A percentile compares a stretch with the other conserved stretches of the same genome.
These are phyloP conservation scores for Rapana venosa DNA, from an alignment of 2,888 invertebrate species.

Conservation along the genomic window DNA sequence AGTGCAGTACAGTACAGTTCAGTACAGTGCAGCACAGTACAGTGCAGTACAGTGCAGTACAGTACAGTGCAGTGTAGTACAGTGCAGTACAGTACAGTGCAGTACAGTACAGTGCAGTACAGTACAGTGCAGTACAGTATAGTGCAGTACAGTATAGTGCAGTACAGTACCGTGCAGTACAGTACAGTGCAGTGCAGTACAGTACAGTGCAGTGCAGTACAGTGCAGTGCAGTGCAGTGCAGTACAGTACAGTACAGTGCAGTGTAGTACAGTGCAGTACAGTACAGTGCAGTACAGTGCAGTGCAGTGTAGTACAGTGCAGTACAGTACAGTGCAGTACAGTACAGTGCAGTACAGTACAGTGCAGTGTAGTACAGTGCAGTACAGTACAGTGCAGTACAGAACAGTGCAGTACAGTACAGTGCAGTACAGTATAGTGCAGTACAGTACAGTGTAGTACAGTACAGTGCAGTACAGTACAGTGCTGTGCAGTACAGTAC, in stretches of 20 bases:
- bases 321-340: no score
- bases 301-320: not conserved
- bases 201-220: not conserved
- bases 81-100: no score
- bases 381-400: no score
- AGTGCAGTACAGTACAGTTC: no score
- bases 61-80: no score
- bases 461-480: constrained; percentile 18
- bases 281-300: not conserved
- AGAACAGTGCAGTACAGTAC: not conserved
- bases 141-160: no score
- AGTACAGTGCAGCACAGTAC: no score
- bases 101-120: no score
- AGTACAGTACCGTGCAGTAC: no score
- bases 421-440: not conserved
- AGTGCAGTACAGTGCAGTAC: no score
- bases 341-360: not conserved
- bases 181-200: not conserved
- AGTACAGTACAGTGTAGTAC: not conserved
- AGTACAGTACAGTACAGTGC: not conserved
- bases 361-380: not conserved
- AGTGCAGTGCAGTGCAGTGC: no score
- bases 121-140: no score
- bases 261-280: not conserved
- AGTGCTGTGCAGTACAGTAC: constrained; percentile 10